Evolutionary conservation across 2,888 invertebrate genomes (phyloP).

Genomic region (Scaptomyza flava): DNA sequence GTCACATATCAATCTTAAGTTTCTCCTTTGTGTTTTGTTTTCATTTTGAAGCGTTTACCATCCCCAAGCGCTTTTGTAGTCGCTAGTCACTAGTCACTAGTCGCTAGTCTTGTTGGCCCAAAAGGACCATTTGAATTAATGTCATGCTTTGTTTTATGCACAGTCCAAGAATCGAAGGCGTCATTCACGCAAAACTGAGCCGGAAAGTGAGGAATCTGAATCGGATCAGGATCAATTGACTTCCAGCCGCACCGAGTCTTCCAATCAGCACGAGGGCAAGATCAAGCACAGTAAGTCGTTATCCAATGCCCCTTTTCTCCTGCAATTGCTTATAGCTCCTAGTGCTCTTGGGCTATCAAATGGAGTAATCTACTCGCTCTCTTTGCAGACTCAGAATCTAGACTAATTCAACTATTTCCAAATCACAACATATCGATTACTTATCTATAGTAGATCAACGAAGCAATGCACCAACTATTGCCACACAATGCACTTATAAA

Average conservation of each 20-base stretch:
- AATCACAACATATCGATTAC: conserved; percentile 84
- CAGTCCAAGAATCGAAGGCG: conserved; percentile 86
- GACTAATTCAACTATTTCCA: conserved; percentile 82
- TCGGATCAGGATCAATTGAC: conserved; percentile 90
- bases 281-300: conserved; percentile 88
- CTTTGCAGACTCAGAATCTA: conserved; percentile 83
- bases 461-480: conserved; percentile 28
- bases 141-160: conserved; percentile 49
- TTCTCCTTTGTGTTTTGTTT: conserved; percentile 28
- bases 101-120: conserved; percentile 7
- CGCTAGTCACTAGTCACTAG: conserved; percentile 59
- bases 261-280: conserved; percentile 90
- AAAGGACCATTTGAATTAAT: conserved; percentile 39
- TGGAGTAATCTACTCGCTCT: conserved; percentile 58
- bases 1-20: conserved; percentile 55
- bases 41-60: conserved; percentile 50
- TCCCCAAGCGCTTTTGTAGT: conserved; percentile 70
- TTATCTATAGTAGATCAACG: conserved; percentile 78
- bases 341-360: conserved; percentile 33
- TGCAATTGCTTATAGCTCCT: conserved; percentile 10
- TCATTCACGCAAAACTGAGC: conserved; percentile 87
- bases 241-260: conserved; percentile 90
- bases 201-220: conserved; percentile 90
- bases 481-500: conserved; percentile 33
- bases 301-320: conserved; percentile 4